Conservation (phyloP, 2,113 vertebrate genomes). For the Epinephelus lanceolatus region DNA sequence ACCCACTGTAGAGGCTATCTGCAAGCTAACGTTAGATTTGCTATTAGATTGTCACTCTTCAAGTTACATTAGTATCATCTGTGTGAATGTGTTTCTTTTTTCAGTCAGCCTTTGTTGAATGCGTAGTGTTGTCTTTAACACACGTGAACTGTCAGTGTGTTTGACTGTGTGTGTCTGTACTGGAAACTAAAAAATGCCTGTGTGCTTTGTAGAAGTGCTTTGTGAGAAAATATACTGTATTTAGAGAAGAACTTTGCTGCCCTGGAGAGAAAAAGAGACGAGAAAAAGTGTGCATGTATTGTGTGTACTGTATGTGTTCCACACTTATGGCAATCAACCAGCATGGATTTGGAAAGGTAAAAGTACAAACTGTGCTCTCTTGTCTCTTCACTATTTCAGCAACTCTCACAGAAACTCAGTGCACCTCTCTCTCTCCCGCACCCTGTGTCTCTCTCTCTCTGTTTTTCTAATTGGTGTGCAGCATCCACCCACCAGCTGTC, state of each 20-base stretch:
- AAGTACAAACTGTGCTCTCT: slow-evolving; percentile 49
- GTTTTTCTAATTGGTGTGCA: slow-evolving; percentile 74
- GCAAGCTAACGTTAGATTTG: no score
- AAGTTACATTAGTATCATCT: not conserved
- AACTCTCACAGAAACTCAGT: slow-evolving; percentile 36
- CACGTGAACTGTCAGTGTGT: not conserved
- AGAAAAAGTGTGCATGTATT: not conserved
- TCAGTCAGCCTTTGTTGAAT: not conserved
- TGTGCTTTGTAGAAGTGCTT: slow-evolving; percentile 6
- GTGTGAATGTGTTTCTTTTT: not conserved
- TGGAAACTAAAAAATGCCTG: not conserved
- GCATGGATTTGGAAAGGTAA: slow-evolving; percentile 12
- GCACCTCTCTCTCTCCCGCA: not conserved
- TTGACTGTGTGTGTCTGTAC: not conserved
- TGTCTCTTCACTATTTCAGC: slow-evolving; percentile 39
- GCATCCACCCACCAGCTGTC: slow-evolving; percentile 76
- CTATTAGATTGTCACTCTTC: not conserved
- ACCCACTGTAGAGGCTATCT: no score
- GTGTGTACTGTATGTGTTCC: not conserved
- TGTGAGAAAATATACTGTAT: not conserved
- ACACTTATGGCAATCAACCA: slow-evolving; percentile 20
- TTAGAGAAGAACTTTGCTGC: not conserved
- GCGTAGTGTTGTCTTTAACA: not conserved
- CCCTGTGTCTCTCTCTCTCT: slow-evolving; percentile 23
- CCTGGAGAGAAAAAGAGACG: not conserved